Evolutionary conservation across 1,140 invertebrate genomes (phyloP), one percentile per base, ranked within the genome.

Genomic region (Hesperophylax magnus): DNA sequence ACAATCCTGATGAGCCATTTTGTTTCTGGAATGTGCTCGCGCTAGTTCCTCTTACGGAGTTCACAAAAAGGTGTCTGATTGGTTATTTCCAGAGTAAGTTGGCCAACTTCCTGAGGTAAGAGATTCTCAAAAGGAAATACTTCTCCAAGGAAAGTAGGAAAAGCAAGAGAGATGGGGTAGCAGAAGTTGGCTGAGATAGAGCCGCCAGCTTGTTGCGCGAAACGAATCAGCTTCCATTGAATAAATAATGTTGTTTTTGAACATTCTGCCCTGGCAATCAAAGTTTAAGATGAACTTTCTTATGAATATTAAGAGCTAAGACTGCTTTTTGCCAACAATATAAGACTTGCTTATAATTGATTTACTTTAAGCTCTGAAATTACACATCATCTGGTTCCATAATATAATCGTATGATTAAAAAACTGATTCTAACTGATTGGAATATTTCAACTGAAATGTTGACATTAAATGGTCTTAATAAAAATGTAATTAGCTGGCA

Each of bases 181-280:
- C 24, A 31, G 20, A 75, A 75, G 72, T 75, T 75, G 56, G 6
- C 27, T 58, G 72, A 75, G 22, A 56, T 75, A 75, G 60, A 31
- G 72, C 56, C 27, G 72, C 56, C 27, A 22, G 53, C 34, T 75
- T 58, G 71, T 74, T 54, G 72, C 72, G 24, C 56, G 18, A 54
- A 60, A 20, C 72, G 54, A 75, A 75, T 75, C 72, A 75, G 27
- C 54, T 18, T n/a, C 27, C 54, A 60, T 75, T 75, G 53, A 75
- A 75, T 75, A 75, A 75, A 75, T 60, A 75, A 75, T 31, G 54
- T 75, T 75, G 72, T 75, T 75, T 75, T 34, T 60, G 24, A 75
- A 60, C 71, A 56, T 74, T 56, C 65, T 18, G 18, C 67, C 58
- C 27, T 58, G n/a, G 72, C 72, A 56, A 58, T 75, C 72, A 60